Evolutionary conservation across 1,140 invertebrate genomes (phyloP), one percentile per base, ranked within the genome.

Genomic region (Drosophila yakuba): DNA sequence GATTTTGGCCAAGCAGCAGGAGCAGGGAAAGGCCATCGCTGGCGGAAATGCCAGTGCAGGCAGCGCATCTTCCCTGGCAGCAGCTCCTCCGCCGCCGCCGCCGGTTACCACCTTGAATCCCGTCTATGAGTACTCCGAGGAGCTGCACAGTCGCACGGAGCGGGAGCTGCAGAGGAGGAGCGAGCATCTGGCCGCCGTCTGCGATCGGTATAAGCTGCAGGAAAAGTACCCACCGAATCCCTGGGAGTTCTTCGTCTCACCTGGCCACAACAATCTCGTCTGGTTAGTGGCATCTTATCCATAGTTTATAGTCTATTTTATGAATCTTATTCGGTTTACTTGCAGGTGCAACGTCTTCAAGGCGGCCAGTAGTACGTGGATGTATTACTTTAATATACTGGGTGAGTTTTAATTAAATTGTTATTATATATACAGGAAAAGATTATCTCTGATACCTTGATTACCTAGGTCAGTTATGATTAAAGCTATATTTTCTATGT

Each of bases 301-400:
- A 15, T 36, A 15, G 10, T 6, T 6, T 32, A 2, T 14, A 2
- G 17, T 10, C 17, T 5, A 28, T 23, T 28, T 6, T 23, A 1
- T 11, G 10, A n/a, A 2, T 11, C 3, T 11, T 5, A 32, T 10
- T 1, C 36, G 1, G 5, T 0, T 6, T 10, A 4, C 3, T 56
- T 64, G 1, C 6, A 75, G 73, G 73, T 96, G 96, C 89, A 96
- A 96, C 86, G 94, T 96, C 56, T 96, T 96, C 86, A 96, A 96
- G 93, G 96, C 96, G 38, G 96, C 96, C 7, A 96, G 95, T 71
- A 96, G 95, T 4, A 96, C 95, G 3, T 96, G 96, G 96, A 94
- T 97, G 93, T 96, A 96, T 91, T 96, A 96, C 91, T 96, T 96
- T 75, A 96, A 96, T 93, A 94, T 96, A 88, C 90, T 96, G 43